Evolutionary conservation across 2,113 vertebrate genomes (phyloP).

Genomic region (Python bivittatus): DNA sequence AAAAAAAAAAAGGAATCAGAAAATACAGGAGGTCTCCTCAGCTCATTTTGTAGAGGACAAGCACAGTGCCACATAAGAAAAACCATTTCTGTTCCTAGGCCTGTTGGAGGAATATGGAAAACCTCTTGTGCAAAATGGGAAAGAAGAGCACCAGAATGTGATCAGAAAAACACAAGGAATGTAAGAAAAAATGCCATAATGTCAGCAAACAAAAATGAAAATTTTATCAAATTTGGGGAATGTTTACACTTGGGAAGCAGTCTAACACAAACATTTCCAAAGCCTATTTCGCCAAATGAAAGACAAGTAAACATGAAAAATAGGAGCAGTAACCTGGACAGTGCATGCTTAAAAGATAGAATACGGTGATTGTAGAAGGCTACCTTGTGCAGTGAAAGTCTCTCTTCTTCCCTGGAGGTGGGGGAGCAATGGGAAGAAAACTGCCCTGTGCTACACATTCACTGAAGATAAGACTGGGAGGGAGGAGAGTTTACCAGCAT

Average conservation of each 20-base stretch:
- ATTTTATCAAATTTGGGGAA: background rate
- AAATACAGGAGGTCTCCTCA: background rate
- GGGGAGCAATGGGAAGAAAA: background rate
- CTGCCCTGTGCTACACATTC: background rate
- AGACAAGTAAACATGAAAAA: background rate
- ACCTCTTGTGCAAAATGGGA: rapidly evolving
- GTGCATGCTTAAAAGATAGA: background rate
- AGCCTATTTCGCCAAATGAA: background rate
- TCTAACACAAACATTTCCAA: background rate
- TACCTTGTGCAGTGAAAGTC: background rate
- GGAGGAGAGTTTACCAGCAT: rapidly evolving
- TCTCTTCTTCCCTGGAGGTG: background rate
- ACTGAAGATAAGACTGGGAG: rapidly evolving
- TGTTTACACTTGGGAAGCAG: background rate
- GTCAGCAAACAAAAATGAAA: background rate
- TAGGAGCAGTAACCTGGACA: too few species aligned
- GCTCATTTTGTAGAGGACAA: background rate
- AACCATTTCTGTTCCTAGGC: background rate
- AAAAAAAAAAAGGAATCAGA: too few species aligned
- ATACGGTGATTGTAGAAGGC: background rate
- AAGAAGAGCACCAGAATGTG: background rate
- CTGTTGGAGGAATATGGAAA: background rate
- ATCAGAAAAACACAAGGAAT: background rate
- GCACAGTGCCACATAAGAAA: background rate
- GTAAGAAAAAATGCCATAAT: background rate